Conservation (phyloP, 92 coral and sea anemone genomes). For the Paramuricea clavata region DNA sequence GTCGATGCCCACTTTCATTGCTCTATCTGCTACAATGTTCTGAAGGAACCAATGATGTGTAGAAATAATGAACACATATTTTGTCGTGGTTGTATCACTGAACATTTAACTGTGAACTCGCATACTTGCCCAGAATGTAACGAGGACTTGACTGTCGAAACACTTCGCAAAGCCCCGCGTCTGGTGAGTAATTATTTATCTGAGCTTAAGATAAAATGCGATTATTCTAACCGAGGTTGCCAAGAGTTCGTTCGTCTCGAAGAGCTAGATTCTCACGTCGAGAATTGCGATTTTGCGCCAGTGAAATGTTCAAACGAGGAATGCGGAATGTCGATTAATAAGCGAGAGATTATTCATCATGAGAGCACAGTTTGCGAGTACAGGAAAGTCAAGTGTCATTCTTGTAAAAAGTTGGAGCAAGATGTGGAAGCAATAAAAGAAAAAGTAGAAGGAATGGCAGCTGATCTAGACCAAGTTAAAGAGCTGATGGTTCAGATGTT, state of each 20-base stretch:
- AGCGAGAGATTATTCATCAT: not conserved
- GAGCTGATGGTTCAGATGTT: not conserved
- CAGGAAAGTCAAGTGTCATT: slow-evolving; percentile 16
- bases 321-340: slow-evolving; percentile 21
- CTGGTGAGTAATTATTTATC: slow-evolving; percentile 61
- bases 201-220: slow-evolving; percentile 61
- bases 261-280: slow-evolving; percentile 43
- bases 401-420: not conserved
- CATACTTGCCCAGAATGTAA: slow-evolving; percentile 73
- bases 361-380: slow-evolving; percentile 12
- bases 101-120: slow-evolving; percentile 41
- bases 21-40: slow-evolving; percentile 71
- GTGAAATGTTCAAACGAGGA: slow-evolving; percentile 59
- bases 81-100: slow-evolving; percentile 69
- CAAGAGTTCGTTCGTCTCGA: slow-evolving; percentile 46
- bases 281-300: slow-evolving; percentile 57
- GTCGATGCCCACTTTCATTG: slow-evolving; percentile 67
- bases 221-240: slow-evolving; percentile 61
- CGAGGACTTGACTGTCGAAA: slow-evolving; percentile 19
- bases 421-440: not conserved
- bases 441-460: not conserved
- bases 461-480: too few species aligned
- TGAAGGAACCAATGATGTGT: slow-evolving; percentile 71
- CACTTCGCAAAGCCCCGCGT: slow-evolving; percentile 64
- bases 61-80: slow-evolving; percentile 71